Evolutionary conservation across 2,888 invertebrate genomes (phyloP), one percentile per base, ranked within the genome.

Genomic region (Pterostichus madidus): DNA sequence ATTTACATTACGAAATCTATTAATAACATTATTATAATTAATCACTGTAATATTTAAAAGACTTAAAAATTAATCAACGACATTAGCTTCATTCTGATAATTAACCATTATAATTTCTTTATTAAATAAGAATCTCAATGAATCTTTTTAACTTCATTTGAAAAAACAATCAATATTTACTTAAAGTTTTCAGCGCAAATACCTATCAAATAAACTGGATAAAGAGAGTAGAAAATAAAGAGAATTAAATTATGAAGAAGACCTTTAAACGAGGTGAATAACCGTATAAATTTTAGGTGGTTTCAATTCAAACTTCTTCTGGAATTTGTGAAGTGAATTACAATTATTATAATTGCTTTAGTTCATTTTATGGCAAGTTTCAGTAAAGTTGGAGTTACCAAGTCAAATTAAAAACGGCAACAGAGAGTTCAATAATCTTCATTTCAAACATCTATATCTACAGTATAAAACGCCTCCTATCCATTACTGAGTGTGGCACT

Each of bases 1-100:
- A 44, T 39, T 24, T 53, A 53, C 15, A 39, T 59, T 59, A 59
- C 59, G 11, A 68, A 68, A 35, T 68, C 68, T 39, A 68, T 68
- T 39, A 68, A 68, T 68, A 68, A 68, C 8, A 39, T 68, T 35
- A 32, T 68, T 39, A 5, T 53, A 39, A 68, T 68, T 68, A 11
- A 59, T 8, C 24, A 56, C 24, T 56, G 31, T 39, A 39, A 39
- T 39, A 39, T 39, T 39, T 39, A 39, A 59, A 59, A 11, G 31
- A 59, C 59, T 17, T 8, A 6, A 17, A 56, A 24, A 24, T 24
- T 24, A 24, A 24, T 24, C 24, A 24, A 24, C 24, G 24, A 3
- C 24, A 24, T 24, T 24, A 24, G 24, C 24, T 39, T 39, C 39
- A 39, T 39, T 39, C 39, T 8, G 59, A 59, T 59, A 59, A 59